Evolutionary conservation across 1,140 invertebrate genomes (phyloP), one percentile per base, ranked within the genome.

Genomic region (Meloidogyne chitwoodi): DNA sequence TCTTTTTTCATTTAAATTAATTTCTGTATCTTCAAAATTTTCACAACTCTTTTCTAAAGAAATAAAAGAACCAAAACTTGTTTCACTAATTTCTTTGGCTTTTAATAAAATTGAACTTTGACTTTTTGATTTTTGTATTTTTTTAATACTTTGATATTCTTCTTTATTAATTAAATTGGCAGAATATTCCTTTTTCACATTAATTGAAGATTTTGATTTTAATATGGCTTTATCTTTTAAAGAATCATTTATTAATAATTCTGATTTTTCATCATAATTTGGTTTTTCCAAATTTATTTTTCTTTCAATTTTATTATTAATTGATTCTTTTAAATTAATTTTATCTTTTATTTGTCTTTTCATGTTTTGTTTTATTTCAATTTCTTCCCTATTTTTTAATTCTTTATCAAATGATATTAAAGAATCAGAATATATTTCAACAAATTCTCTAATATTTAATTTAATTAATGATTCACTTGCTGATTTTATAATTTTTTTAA

Each of bases 151-250:
- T 27, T 76, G 24, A n/a, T n/a, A 38, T 38, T 76, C 63, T 38
- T 76, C 74, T 6, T 24, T 65, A 63, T 63, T 74, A 24, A 44
- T 31, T 61, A 76, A 26, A 48, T 27, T 29, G 0, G n/a, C 44
- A 8, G 14, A 14, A 44, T 77, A 74, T 56, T 48, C 22, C 38
- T 65, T 34, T 69, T 48, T 19, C 48, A 8, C n/a, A 4, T n/a
- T 14, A 48, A 16, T 48, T 48, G 19, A 12, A 3, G 44, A 1
- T n/a, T 48, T 48, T 19, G 44, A 48, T 19, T 12, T 19, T 19
- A 48, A 48, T 19, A 48, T 14, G 44, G 44, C 44, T 5, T 41
- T 48, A 0, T n/a, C 44, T 48, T n/a, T 1, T 48, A 48, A 48
- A 0, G 14, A 5, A 19, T 48, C 44, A 0, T 48, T 48, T 48